Conservation (phyloP, 30 jellyfish, hydroid and myxozoan genomes). For the Hydractinia echinata region DNA sequence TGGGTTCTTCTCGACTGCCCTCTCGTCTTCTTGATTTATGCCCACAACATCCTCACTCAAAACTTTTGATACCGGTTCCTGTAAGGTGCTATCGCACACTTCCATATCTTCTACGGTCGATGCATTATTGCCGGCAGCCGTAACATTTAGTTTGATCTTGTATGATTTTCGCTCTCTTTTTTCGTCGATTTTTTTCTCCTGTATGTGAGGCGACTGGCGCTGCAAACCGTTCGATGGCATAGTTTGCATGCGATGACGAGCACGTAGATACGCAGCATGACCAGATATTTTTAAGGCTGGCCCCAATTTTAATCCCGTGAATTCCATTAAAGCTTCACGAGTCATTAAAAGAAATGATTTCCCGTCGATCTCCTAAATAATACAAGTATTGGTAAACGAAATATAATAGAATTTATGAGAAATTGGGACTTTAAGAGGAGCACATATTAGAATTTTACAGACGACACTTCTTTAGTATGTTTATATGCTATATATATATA, state of each 20-base stretch:
- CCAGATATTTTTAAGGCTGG: slow-evolving; percentile 97
- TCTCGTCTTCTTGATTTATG: too few species aligned
- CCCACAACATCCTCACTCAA: too few species aligned
- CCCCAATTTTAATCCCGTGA: slow-evolving; percentile 87
- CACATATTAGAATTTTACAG: too few species aligned
- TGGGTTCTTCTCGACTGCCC: too few species aligned
- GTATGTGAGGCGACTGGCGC: neutral
- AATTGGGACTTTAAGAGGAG: too few species aligned
- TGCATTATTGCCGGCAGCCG: neutral
- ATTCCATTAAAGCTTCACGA: slow-evolving; percentile 93
- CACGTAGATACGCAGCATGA: slow-evolving; percentile 85
- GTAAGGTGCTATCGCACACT: too few species aligned
- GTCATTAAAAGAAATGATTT: slow-evolving; percentile 75
- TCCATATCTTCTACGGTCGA: neutral
- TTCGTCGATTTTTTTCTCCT: neutral
- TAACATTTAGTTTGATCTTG: neutral
- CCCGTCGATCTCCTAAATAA: slow-evolving; percentile 89
- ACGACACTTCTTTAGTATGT: too few species aligned
- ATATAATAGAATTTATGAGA: too few species aligned
- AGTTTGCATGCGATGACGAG: slow-evolving; percentile 71
- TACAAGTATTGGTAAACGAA: neutral
- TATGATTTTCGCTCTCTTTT: too few species aligned
- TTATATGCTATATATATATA: too few species aligned
- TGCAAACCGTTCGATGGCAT: neutral
- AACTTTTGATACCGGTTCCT: too few species aligned